Evolutionary conservation across 1,140 invertebrate species (phyloP), one percentile per base, ranked within the genome.

Genomic region (Tenebrio molitor): DNA sequence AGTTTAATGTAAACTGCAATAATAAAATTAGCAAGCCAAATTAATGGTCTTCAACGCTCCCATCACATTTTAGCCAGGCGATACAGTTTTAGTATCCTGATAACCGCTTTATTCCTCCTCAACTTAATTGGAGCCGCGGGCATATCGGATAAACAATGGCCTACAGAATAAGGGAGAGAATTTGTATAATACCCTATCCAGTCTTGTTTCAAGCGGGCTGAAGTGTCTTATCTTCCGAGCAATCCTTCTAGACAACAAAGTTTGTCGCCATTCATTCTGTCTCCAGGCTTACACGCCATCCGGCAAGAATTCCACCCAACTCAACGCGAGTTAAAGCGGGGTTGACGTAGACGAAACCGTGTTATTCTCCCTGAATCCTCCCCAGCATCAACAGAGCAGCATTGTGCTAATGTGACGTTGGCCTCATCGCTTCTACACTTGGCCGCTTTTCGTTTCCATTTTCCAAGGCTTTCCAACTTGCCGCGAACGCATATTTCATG

Each of bases 391-490:
- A 67, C 68, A 64, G 66, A 75, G 71, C 71, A 74, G 75, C 74
- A 74, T 78, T 72, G 74, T 76, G 80, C 80, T 81, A 81, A 81
- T 81, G 79, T 79, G 77, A 79, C 75, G 73, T 73, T 74, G 69
- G 75, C 79, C 79, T 81, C 80, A 77, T 79, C 80, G 80, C 78
- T 79, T 81, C 78, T 76, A 75, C 78, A 80, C 80, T 73, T 75
- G 73, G 72, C 21, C 77, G 75, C 73, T 68, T 75, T 73, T 53
- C 72, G 70, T 77, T 76, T 76, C 77, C 78, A 74, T 77, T 79
- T 78, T 74, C 74, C 69, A 41, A 58, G 67, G 73, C 66, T 71
- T 72, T 74, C 69, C 39, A 19, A 70, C n/a, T 41, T 33, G 39
- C 68, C 74, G 76, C 72, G 68, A 62, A 71, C 66, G 68, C 75